Base-by-base conservation (phyloP, 2,797 vertebrate genomes). In the Pogonophryne albipinna region DNA sequence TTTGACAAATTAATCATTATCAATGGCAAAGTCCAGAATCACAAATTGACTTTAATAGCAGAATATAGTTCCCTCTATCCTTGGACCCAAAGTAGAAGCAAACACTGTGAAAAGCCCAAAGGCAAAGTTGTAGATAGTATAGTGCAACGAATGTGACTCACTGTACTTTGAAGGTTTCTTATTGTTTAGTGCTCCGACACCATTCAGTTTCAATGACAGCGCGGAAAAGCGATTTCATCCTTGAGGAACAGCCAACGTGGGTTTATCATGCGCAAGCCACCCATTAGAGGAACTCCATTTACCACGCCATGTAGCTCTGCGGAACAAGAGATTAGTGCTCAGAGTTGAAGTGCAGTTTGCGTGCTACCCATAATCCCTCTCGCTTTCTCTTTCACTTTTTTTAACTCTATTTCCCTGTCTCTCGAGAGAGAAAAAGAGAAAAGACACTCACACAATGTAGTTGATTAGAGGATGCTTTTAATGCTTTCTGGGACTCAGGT, bases 401-500 rank as follows among this genome's bases (percentile, higher is more conserved):
- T 74, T 58, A 38, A 17, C 67, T 80, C 75, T 73, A 1, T 85
- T 66, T 89, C 63, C 66, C 10, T 63, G 63, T 70, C 46, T 68
- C 23, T 9, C 9, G 34, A 38, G 7, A 38, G 34, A 9, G 34
- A 38, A 9, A 38, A 4, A 38, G 34, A 38, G 87, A 85, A 89
- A 79, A 86, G 90, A 90, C 87, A 88, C 84, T 92, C 85, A 45
- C 83, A 92, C 91, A 93, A 87, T 91, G 87, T 83, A 84, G 90
- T 95, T 95, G 95, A 95, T 95, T 95, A 94, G 91, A 74, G 67
- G 89, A 91, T 78, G 87, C 88, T 95, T 93, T 92, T 91, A 94
- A 92, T 91, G 90, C 92, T 94, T 94, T 93, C 92, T 91, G 91
- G 89, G 92, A 93, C 89, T 94, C 79, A 66, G 87, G 89, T 90